phyloP scores from a whole-genome alignment of 2,888 invertebrate species.

The Phania funesta region DNA sequence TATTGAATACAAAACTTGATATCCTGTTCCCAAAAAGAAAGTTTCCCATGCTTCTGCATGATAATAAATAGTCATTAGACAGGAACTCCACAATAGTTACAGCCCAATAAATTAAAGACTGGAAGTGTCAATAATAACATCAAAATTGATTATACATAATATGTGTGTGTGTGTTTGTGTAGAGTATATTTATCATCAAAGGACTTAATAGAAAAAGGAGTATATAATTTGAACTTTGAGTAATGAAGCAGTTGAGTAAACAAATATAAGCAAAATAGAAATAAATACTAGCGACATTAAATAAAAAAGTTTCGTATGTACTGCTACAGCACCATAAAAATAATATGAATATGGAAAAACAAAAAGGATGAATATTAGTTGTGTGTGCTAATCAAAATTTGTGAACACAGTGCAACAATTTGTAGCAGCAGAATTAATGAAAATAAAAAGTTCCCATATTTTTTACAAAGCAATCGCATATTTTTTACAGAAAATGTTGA shows the following conservation, averaged over 20 bases:
- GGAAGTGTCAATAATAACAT: conserved; percentile 76
- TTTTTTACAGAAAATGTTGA: too few species aligned
- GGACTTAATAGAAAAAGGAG: neutral
- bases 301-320: too few species aligned
- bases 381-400: too few species aligned
- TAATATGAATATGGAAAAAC: too few species aligned
- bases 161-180: neutral
- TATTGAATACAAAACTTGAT: conserved; percentile 2
- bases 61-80: conserved; percentile 30
- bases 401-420: too few species aligned
- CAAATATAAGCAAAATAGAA: neutral
- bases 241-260: conserved; percentile 28
- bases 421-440: too few species aligned
- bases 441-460: too few species aligned
- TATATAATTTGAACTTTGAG: neutral
- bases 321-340: too few species aligned
- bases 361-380: too few species aligned
- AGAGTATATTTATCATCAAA: conserved; percentile 8
- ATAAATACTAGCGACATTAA: neutral
- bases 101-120: conserved; percentile 49
- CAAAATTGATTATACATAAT: conserved; percentile 75
- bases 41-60: neutral
- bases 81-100: conserved; percentile 53
- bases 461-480: too few species aligned
- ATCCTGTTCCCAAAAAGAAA: conserved; percentile 21